Base-by-base conservation (phyloP, 2,113 vertebrate genomes). In the Apistogramma diplotaenia region DNA sequence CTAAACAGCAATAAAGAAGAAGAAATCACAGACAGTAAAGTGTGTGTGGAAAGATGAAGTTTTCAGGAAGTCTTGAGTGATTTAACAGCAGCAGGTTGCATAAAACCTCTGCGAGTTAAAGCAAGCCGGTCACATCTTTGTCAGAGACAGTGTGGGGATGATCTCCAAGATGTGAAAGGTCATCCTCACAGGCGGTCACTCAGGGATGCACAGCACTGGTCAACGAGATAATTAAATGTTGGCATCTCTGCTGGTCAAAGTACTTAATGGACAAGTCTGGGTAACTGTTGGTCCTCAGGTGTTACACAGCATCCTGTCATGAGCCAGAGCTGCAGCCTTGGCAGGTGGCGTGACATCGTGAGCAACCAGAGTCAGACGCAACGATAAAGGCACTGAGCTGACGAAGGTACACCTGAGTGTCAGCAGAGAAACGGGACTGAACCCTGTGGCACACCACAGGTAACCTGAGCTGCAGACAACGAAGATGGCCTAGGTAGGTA, bases 131-230 rank as follows among this genome's bases (percentile, higher is more conserved):
- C 60, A 62, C 60, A 21, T n/a, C n/a, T n/a, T n/a, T 37, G 33
- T 37, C 4, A 4, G 40, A n/a, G 29, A 6, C 58, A 0, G 18
- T 35, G 9, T 0, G 60, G 21, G 33, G 60, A 5, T 2, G 7
- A 13, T 40, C 60, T 0, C n/a, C 8, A 31, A 61, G 19, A 6
- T 0, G 59, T 21, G 33, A 13, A 61, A 35, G 1, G 3, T 40
- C 37, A 10, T 40, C 37, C 37, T 4, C 10, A 9, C 33, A 9
- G 8, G 33, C 33, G 8, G 8, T 8, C 33, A 21, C n/a, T 55
- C 3, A 55, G 21, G 57, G 1, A 12, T 33, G 29, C 13, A 31
- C 59, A 0, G n/a, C 31, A 35, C 59, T 15, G 19, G n/a, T 35
- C n/a, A 35, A 35, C 10, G 3, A 13, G 31, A 61, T 61, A 6